phyloP scores from a whole-genome alignment of 2,113 vertebrate genomes.

The Scortum barcoo region DNA sequence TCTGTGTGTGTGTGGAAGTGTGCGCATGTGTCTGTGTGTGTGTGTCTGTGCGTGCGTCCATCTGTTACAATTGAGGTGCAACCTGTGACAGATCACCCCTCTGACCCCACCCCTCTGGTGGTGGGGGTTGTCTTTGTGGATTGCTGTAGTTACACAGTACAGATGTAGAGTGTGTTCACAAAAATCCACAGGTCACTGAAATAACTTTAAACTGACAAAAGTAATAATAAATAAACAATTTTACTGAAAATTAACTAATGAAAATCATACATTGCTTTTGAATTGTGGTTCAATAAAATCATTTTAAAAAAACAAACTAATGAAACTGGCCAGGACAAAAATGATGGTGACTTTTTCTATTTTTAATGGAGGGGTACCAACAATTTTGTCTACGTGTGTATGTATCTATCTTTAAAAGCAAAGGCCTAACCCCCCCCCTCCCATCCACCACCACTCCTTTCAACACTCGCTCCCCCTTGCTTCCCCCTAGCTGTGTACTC shows the following conservation, averaged over 20 bases:
- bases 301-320: too few species aligned
- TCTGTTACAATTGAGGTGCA: conserved; percentile 72
- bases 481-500: conserved; percentile 56
- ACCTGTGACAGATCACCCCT: conserved; percentile 73
- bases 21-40: conserved; percentile 2
- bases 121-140: conserved; percentile 31
- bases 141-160: conserved; percentile 40
- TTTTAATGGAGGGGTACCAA: too few species aligned
- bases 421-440: conserved; percentile 12
- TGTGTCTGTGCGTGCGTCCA: conserved; percentile 47
- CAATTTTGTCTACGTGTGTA: conserved; percentile 15
- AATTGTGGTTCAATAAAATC: too few species aligned
- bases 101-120: conserved; percentile 60
- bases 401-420: conserved; percentile 45
- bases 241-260: too few species aligned
- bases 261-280: too few species aligned
- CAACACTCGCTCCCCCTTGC: conserved; percentile 4
- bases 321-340: too few species aligned
- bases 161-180: conserved; percentile 47
- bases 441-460: neutral
- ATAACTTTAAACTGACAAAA: too few species aligned
- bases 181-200: too few species aligned
- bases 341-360: too few species aligned
- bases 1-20: conserved; percentile 18
- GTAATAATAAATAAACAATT: too few species aligned